Base-by-base conservation (phyloP, 2,888 invertebrate genomes). In the Bedellia somnulentella region DNA sequence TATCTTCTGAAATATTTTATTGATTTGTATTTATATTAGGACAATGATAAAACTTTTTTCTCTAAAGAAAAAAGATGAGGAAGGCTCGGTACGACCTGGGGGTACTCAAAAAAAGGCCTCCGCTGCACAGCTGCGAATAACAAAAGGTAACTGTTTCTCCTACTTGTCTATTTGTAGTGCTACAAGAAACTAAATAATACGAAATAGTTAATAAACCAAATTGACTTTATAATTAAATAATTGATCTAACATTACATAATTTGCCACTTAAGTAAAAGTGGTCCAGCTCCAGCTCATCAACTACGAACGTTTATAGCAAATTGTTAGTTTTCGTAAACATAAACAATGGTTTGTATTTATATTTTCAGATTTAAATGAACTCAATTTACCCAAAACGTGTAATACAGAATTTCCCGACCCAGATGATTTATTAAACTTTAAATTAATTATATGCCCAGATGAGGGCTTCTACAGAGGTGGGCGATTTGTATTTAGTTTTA, bases 1-100 rank as follows among this genome's bases (percentile, higher is more conserved):
- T n/a, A n/a, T n/a, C n/a, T n/a, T n/a, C n/a, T n/a, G n/a, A n/a
- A n/a, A n/a, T n/a, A n/a, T n/a, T n/a, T n/a, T n/a, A n/a, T n/a
- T n/a, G n/a, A n/a, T n/a, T n/a, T n/a, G 55, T 50, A 58, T 63
- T 60, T 60, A 62, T 60, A 46, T 56, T 67, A 73, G 61, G 64
- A 75, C 59, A 63, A 97, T 97, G 97, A 95, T 97, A 70, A 96
- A 95, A 83, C 82, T 97, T 77, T 97, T 97, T 82, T 94, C 96
- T 46, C 79, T 97, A 60, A 97, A 97, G 80, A 94, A 95, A 80
- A 96, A 96, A 81, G 95, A 96, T 82, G 95, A 93, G 55, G 93
- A 92, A 67, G 85, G 89, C 47, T 83, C 82, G 40, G 59, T 78
- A 37, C 59, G 76, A 52, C 68, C 71, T 38, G 76, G 75, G 36